phyloP scores from a whole-genome alignment of 1,140 invertebrate species.

The Telenomus remus region DNA sequence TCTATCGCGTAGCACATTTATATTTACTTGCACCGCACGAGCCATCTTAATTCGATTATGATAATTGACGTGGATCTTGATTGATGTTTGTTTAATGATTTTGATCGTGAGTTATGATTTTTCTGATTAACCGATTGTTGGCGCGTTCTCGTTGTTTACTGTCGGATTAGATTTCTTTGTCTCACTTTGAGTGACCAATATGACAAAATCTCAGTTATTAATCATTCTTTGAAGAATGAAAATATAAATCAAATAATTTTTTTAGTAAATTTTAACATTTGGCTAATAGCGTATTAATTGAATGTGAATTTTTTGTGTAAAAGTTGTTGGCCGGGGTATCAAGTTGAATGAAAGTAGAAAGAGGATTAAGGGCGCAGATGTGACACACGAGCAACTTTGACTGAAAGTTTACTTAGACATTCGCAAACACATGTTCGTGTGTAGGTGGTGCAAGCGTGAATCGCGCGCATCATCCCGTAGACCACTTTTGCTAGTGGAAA shows the following conservation, averaged over 20 bases:
- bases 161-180: no score
- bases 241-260: no score
- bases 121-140: slow-evolving; percentile 31
- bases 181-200: no score
- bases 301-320: no score
- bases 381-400: slow-evolving; percentile 51
- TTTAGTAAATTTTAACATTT: no score
- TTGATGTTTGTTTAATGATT: slow-evolving; percentile 47
- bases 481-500: slow-evolving; percentile 38
- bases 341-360: slow-evolving; percentile 7
- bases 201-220: no score
- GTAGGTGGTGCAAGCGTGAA: slow-evolving; percentile 8
- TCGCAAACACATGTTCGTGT: slow-evolving; percentile 18
- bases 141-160: slow-evolving; percentile 4
- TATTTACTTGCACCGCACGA: no score
- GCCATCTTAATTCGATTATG: slow-evolving; percentile 35
- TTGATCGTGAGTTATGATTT: slow-evolving; percentile 30
- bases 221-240: no score
- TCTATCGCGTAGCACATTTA: no score
- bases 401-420: slow-evolving; percentile 40
- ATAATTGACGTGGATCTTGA: slow-evolving; percentile 35
- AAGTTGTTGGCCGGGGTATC: no score
- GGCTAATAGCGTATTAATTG: no score
- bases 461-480: slow-evolving; percentile 32
- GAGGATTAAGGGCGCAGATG: slow-evolving; percentile 58